phyloP scores from a whole-genome alignment of 2,888 invertebrate species.

The Nomada goodeniana region DNA sequence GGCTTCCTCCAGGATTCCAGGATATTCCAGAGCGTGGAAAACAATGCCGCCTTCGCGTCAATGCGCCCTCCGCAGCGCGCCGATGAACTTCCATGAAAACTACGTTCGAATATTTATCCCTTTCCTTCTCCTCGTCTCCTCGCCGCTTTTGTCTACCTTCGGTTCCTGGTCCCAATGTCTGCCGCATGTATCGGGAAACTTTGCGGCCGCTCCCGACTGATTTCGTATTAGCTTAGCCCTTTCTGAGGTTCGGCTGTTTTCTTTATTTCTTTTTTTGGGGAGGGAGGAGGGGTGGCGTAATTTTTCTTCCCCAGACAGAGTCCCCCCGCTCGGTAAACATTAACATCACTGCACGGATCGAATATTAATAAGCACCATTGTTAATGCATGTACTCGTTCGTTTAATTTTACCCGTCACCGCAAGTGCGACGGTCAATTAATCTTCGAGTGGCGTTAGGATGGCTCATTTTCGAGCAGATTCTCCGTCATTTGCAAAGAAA shows the following conservation, averaged over 20 bases:
- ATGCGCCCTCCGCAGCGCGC: conserved; percentile 59
- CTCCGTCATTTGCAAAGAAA: too few species aligned
- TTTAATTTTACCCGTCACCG: too few species aligned
- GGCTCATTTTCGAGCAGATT: too few species aligned
- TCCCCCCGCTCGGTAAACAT: background rate
- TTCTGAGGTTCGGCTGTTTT: background rate
- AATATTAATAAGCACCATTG: too few species aligned
- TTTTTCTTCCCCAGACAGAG: background rate
- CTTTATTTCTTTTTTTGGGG: too few species aligned
- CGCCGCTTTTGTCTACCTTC: conserved; percentile 39
- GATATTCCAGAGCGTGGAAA: conserved; percentile 74
- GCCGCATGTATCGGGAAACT: conserved; percentile 47
- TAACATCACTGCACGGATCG: too few species aligned
- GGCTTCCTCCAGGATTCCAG: conserved; percentile 71
- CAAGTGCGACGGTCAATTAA: too few species aligned
- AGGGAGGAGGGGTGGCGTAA: too few species aligned
- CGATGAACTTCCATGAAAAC: conserved; percentile 63
- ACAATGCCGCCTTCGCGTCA: conserved; percentile 73
- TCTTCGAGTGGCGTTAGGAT: too few species aligned
- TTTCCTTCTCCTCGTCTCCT: conserved; percentile 38
- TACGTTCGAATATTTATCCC: conserved; percentile 61
- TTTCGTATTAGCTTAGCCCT: conserved; percentile 40
- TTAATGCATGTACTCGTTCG: too few species aligned
- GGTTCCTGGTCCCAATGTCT: conserved; percentile 42
- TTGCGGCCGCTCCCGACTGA: conserved; percentile 4